Evolutionary conservation across 1,140 invertebrate genomes (phyloP).

Genomic region (Drosophila varians): DNA sequence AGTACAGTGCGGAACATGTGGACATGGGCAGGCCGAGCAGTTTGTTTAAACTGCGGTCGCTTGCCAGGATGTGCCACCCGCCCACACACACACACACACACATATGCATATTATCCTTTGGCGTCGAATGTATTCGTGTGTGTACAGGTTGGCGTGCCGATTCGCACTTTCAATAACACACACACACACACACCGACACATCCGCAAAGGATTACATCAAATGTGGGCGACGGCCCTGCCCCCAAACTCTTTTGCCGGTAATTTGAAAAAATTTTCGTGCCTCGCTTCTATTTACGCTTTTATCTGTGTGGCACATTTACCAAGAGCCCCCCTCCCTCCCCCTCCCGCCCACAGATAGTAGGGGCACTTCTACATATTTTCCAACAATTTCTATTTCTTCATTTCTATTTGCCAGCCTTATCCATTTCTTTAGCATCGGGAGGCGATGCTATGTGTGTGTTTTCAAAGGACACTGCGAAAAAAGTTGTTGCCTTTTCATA

Average conservation of each 20-base stretch:
- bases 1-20: constrained; percentile 26
- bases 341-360: neutral
- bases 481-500: too few relatives aligned
- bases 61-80: constrained; percentile 51
- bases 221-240: constrained; percentile 9
- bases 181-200: constrained; percentile 24
- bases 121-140: constrained; percentile 23
- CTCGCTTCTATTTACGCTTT: constrained; percentile 78
- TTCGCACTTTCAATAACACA: constrained; percentile 69
- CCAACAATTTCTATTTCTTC: constrained; percentile 72
- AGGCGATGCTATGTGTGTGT: constrained; percentile 18
- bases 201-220: neutral
- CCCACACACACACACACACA: constrained; percentile 7
- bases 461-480: neutral
- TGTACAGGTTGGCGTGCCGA: constrained; percentile 41
- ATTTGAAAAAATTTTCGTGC: constrained; percentile 73
- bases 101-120: constrained; percentile 24
- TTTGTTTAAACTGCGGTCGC: constrained; percentile 76
- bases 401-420: constrained; percentile 65
- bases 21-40: constrained; percentile 51
- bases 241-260: constrained; percentile 39
- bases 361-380: constrained; percentile 45
- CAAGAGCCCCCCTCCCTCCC: neutral
- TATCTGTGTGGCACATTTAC: constrained; percentile 64
- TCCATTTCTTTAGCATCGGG: constrained; percentile 41